These are phyloP conservation scores for Tilapia sparmanii DNA, from an alignment of 2,113 vertebrate species.

Conservation along the genomic window DNA sequence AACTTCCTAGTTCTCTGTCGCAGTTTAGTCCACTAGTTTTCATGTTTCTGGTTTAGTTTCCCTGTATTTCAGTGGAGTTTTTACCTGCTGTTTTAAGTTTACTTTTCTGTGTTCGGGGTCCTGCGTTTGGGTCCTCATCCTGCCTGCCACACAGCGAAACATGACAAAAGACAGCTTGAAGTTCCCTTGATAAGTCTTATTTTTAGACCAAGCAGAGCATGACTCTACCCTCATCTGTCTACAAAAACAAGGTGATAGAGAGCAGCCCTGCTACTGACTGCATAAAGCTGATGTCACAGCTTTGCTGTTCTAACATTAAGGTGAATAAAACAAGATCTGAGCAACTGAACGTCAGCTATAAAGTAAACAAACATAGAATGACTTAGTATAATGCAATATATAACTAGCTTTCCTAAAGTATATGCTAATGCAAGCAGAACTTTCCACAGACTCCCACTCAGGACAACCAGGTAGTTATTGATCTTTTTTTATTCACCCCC, in stretches of 20 bases:
- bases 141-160: neutral
- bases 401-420: neutral
- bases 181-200: neutral
- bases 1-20: rapidly evolving
- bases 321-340: neutral
- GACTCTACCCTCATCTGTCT: neutral
- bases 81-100: neutral
- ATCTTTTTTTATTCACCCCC: neutral
- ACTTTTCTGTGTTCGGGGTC: neutral
- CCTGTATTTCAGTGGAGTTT: neutral
- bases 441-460: neutral
- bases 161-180: neutral
- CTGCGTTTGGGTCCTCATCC: neutral
- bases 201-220: neutral
- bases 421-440: neutral
- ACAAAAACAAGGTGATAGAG: neutral
- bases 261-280: neutral
- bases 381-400: neutral
- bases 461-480: neutral
- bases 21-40: neutral
- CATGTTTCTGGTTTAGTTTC: neutral
- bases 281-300: neutral
- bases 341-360: neutral
- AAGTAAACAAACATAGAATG: neutral
- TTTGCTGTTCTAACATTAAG: neutral